A percentile compares a stretch with the other conserved stretches of the same genome.
phyloP scores from a whole-genome alignment of 92 coral and sea anemone species.

The Blastomussa wellsi region DNA sequence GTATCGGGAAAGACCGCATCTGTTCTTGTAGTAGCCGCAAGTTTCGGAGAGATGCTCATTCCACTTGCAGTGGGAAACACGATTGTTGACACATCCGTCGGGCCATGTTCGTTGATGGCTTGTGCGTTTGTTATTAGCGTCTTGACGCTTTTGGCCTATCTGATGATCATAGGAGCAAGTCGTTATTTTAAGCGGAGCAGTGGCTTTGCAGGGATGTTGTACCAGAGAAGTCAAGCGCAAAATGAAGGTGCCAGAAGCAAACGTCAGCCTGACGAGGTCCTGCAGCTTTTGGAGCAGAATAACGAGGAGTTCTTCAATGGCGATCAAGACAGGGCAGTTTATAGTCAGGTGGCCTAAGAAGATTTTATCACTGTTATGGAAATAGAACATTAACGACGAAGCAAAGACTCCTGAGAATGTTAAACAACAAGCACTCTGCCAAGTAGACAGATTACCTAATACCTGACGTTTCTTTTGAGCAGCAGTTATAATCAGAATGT shows the following conservation, averaged over 20 bases:
- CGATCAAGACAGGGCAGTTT: background rate
- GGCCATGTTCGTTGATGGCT: conserved; percentile 78
- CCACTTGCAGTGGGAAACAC: conserved; percentile 84
- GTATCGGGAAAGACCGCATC: conserved; percentile 90
- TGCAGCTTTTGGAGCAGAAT: conserved; percentile 62
- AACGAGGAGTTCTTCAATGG: conserved; percentile 58
- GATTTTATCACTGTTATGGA: too few species aligned
- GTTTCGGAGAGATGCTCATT: conserved; percentile 89
- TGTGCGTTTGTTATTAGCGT: conserved; percentile 63
- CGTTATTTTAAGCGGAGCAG: conserved; percentile 28
- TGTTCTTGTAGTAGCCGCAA: conserved; percentile 78
- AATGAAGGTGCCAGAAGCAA: conserved; percentile 33
- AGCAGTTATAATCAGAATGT: too few species aligned
- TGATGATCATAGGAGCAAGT: conserved; percentile 36
- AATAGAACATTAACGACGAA: too few species aligned
- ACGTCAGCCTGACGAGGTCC: conserved; percentile 62
- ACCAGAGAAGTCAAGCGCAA: conserved; percentile 33
- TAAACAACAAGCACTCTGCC: too few species aligned
- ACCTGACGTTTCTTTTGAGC: too few species aligned
- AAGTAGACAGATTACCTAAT: too few species aligned
- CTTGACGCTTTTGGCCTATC: conserved; percentile 41
- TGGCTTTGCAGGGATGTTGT: conserved; percentile 38
- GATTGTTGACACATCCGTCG: conserved; percentile 51
- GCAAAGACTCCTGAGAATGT: too few species aligned
- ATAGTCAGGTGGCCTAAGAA: background rate